Evolutionary conservation across 2,797 vertebrate genomes (phyloP).

Genomic region (Galagoides demidoff): DNA sequence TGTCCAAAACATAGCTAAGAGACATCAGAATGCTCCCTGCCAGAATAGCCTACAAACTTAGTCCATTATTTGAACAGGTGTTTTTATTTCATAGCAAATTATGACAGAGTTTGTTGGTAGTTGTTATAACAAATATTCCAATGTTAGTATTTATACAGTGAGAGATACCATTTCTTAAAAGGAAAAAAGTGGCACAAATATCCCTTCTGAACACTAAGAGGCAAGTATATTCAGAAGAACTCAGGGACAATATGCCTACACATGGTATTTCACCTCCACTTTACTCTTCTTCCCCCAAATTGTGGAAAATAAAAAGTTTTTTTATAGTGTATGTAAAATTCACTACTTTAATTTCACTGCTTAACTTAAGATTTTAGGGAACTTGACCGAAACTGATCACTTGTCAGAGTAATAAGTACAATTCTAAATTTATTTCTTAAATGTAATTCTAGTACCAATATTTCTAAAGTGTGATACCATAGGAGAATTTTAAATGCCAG

Average conservation of each 20-base stretch:
- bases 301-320: background rate
- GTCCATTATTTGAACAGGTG: background rate
- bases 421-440: constrained; percentile 34
- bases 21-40: background rate
- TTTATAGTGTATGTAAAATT: background rate
- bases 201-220: background rate
- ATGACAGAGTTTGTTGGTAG: background rate
- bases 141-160: background rate
- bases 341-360: too few relatives aligned
- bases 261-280: background rate
- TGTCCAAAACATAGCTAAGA: background rate
- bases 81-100: background rate
- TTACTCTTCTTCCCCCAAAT: too few relatives aligned
- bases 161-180: background rate
- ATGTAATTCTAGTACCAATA: background rate
- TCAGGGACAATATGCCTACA: background rate
- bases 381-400: background rate
- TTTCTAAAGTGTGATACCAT: background rate
- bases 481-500: background rate
- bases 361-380: background rate
- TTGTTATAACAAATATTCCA: background rate
- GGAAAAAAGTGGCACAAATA: background rate
- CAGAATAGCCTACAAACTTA: background rate
- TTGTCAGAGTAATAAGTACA: background rate
- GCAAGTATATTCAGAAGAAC: background rate